Conservation (phyloP, 2,797 vertebrate genomes). For the Vireo griseus region DNA sequence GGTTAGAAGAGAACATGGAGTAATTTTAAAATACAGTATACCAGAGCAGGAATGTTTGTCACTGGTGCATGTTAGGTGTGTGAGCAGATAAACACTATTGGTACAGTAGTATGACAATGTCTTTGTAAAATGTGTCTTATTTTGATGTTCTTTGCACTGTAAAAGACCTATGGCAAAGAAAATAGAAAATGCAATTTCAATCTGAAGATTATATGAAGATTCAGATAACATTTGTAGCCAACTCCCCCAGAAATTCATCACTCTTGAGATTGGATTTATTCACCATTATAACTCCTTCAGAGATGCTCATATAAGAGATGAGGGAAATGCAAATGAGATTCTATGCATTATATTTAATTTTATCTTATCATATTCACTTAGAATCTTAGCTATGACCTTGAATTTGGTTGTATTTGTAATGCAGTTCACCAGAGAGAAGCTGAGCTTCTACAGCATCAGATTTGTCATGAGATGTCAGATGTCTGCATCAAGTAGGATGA, state of each 20-base stretch:
- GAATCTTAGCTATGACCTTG: slow-evolving; percentile 12
- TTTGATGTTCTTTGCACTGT: background rate
- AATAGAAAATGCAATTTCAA: background rate
- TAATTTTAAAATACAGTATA: background rate
- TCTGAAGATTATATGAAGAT: background rate
- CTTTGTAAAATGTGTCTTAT: background rate
- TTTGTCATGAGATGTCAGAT: slow-evolving; percentile 21
- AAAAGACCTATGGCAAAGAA: background rate
- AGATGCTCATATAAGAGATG: background rate
- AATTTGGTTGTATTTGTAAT: background rate
- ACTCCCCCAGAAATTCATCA: background rate
- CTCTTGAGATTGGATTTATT: background rate
- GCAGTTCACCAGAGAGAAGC: background rate
- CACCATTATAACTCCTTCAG: background rate
- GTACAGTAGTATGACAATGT: background rate
- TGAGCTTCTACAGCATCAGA: slow-evolving; percentile 17
- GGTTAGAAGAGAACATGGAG: background rate
- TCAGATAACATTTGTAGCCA: background rate
- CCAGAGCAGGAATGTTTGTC: background rate
- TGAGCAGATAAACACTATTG: background rate
- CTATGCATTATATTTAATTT: background rate
- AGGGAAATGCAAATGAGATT: background rate
- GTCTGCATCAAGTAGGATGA: background rate
- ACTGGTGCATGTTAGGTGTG: background rate
- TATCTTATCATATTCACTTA: background rate